Percentiles rank a stretch among this genome's conserved stretches.
Conservation (phyloP, 2,888 invertebrate species). For the Podotricha telesiphe region DNA sequence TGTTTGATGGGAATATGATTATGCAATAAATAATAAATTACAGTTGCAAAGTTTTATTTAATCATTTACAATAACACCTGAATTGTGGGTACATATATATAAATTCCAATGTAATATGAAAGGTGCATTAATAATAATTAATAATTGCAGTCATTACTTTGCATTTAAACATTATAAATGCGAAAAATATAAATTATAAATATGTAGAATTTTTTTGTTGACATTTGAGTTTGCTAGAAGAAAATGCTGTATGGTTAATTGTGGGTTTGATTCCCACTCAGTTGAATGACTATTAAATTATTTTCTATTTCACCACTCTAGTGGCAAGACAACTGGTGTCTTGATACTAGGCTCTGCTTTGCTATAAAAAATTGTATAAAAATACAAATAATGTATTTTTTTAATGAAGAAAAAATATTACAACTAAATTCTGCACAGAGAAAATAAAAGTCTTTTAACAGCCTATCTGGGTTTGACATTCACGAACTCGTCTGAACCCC, state of each 20-base stretch:
- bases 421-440: too few species aligned
- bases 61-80: neutral
- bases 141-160: neutral
- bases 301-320: too few species aligned
- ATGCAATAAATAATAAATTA: conserved; percentile 66
- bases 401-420: too few species aligned
- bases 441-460: neutral
- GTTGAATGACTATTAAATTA: too few species aligned
- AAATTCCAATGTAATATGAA: neutral
- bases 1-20: conserved; percentile 65
- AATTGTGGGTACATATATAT: neutral
- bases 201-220: too few species aligned
- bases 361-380: too few species aligned
- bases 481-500: neutral
- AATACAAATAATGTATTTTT: too few species aligned
- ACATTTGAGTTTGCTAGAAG: too few species aligned
- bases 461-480: neutral
- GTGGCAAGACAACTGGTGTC: too few species aligned
- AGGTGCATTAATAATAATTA: neutral
- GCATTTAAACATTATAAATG: neutral
- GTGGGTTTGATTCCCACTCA: too few species aligned
- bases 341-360: too few species aligned
- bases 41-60: conserved; percentile 31
- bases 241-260: too few species aligned
- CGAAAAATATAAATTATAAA: neutral